phyloP scores from a whole-genome alignment of 2,888 invertebrate species.

The Aspidiotus rigidus region DNA sequence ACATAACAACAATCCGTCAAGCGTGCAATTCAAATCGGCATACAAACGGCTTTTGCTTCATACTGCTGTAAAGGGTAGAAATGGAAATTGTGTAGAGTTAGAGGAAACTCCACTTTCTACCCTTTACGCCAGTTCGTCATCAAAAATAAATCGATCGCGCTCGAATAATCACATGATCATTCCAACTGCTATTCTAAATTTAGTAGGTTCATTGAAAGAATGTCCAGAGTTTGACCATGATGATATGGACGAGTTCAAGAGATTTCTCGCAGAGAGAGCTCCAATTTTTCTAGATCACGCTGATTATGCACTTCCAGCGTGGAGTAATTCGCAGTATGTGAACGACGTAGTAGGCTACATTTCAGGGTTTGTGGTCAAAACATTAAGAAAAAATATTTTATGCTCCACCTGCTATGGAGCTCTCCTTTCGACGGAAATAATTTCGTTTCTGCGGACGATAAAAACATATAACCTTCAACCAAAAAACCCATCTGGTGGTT shows the following conservation, averaged over 20 bases:
- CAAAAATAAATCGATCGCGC: no score
- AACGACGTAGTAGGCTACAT: not conserved
- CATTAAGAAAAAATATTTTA: not conserved
- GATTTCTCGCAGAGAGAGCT: no score
- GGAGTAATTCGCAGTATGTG: no score
- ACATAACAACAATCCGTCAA: no score
- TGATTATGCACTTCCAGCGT: no score
- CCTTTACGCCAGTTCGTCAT: no score
- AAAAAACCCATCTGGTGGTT: not conserved
- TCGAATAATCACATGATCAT: no score
- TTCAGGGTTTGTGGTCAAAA: not conserved
- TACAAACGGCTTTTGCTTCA: conserved; percentile 7
- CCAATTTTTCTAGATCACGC: no score
- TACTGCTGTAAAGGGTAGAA: not conserved
- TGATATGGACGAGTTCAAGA: no score
- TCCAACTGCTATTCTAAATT: no score
- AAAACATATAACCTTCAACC: not conserved
- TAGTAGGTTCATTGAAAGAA: no score
- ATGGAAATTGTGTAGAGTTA: not conserved
- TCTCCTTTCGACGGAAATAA: not conserved
- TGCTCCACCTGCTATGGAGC: not conserved
- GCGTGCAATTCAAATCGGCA: conserved; percentile 13
- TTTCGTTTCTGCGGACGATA: not conserved
- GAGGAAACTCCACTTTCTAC: not conserved
- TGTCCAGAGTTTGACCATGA: no score